phyloP scores from a whole-genome alignment of 1,140 invertebrate genomes.

The Bombus fervidus region DNA sequence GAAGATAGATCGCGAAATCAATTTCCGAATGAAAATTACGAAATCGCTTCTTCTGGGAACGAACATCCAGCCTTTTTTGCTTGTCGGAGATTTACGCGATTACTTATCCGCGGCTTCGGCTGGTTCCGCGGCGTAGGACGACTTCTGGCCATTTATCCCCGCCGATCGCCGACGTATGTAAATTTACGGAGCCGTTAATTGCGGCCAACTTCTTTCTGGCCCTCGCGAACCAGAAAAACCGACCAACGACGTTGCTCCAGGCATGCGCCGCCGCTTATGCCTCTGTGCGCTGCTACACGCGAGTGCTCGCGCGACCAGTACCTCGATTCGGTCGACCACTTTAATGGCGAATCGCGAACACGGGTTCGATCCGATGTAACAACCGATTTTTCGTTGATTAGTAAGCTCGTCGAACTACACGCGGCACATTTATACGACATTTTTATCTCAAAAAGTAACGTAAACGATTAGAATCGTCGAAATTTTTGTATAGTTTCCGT shows the following conservation, averaged over 20 bases:
- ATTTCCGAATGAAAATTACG: slow-evolving; percentile 55
- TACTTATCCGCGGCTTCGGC: slow-evolving; percentile 53
- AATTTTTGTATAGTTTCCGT: too few species aligned
- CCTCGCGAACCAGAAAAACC: slow-evolving; percentile 69
- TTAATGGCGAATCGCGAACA: slow-evolving; percentile 46
- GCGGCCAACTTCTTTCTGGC: slow-evolving; percentile 72
- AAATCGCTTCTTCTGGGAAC: slow-evolving; percentile 51
- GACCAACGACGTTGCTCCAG: slow-evolving; percentile 62
- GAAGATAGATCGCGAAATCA: slow-evolving; percentile 42
- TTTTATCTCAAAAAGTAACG: background rate
- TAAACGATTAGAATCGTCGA: too few species aligned
- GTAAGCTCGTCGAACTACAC: background rate
- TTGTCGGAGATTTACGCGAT: slow-evolving; percentile 52
- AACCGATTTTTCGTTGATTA: slow-evolving; percentile 44
- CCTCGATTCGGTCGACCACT: slow-evolving; percentile 29
- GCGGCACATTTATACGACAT: background rate
- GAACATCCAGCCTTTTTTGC: slow-evolving; percentile 15
- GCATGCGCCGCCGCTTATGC: slow-evolving; percentile 62
- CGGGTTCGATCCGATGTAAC: background rate
- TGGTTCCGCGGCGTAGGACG: slow-evolving; percentile 32
- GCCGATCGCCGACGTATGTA: slow-evolving; percentile 77
- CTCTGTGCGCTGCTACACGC: slow-evolving; percentile 42
- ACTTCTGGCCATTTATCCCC: slow-evolving; percentile 72
- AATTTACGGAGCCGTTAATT: slow-evolving; percentile 78
- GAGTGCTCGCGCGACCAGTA: background rate